phyloP scores from a whole-genome alignment of 2,113 vertebrate genomes.

The Takifugu flavidus region DNA sequence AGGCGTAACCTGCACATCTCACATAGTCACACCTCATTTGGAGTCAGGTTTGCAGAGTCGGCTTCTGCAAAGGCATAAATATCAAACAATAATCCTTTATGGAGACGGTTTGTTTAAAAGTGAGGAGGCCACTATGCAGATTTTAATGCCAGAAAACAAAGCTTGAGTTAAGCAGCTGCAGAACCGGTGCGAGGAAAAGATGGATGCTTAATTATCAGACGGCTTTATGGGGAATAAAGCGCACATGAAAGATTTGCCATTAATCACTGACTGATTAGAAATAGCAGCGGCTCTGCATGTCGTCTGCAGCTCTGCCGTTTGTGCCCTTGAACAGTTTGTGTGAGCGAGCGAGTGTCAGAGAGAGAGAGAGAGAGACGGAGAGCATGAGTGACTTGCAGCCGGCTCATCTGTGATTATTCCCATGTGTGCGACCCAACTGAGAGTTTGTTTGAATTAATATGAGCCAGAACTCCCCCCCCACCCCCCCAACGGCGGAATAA shows the following conservation, averaged over 20 bases:
- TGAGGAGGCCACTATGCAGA: no score
- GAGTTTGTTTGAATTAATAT: conserved; percentile 46
- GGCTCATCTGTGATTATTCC: conserved; percentile 57
- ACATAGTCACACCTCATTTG: neutral
- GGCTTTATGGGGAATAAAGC: conserved; percentile 36
- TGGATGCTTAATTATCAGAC: conserved; percentile 42
- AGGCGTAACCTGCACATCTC: no score
- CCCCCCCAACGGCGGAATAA: conserved; percentile 31
- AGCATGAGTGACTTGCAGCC: conserved; percentile 25
- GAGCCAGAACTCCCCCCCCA: conserved; percentile 20
- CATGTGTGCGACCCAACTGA: conserved; percentile 52
- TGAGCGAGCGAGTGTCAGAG: no score
- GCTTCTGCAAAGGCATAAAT: no score
- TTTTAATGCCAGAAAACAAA: no score
- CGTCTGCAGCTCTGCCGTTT: conserved; percentile 23
- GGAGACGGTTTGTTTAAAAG: no score
- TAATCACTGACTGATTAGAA: conserved; percentile 39
- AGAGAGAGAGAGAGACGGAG: no score
- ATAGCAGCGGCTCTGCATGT: conserved; percentile 15
- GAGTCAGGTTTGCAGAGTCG: no score
- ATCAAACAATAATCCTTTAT: no score
- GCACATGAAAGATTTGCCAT: conserved; percentile 25
- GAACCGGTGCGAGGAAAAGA: conserved; percentile 25
- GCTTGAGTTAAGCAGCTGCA: no score
- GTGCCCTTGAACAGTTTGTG: conserved; percentile 28